Evolutionary conservation across 2,888 invertebrate genomes (phyloP).

Genomic region (Ypsolopha scabrella): DNA sequence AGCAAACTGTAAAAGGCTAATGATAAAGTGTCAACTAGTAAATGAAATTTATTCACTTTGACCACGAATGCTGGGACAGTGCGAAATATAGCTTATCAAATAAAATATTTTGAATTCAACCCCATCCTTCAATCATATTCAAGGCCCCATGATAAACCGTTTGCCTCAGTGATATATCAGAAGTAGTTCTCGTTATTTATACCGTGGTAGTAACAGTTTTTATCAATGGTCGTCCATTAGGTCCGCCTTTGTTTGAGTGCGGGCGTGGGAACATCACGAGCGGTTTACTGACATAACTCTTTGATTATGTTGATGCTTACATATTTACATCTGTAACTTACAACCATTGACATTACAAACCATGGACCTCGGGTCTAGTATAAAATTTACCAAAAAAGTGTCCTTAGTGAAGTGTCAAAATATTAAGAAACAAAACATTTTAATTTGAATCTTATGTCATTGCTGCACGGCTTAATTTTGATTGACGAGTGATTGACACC

Average conservation of each 20-base stretch:
- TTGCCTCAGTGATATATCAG: conserved; percentile 1
- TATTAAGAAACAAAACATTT: too few relatives aligned
- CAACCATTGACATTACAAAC: too few relatives aligned
- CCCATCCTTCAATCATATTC: background rate
- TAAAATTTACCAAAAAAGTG: too few relatives aligned
- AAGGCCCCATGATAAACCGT: conserved; percentile 1
- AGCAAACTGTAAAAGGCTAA: too few relatives aligned
- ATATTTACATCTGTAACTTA: conserved; percentile 6
- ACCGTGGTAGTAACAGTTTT: conserved; percentile 44
- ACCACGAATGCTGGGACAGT: background rate
- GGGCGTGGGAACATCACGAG: conserved; percentile 16
- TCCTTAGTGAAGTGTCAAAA: too few relatives aligned
- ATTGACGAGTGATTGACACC: too few relatives aligned
- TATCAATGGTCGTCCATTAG: conserved; percentile 25
- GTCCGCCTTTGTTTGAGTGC: conserved; percentile 14
- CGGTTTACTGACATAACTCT: conserved; percentile 11
- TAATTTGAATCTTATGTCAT: too few relatives aligned
- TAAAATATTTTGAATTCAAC: background rate
- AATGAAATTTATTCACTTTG: background rate
- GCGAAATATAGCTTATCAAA: background rate
- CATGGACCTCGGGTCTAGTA: too few relatives aligned
- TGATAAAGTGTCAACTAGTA: background rate
- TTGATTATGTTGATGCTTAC: conserved; percentile 7
- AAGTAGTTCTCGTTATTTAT: conserved; percentile 23
- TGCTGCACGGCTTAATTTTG: too few relatives aligned